phyloP scores from a whole-genome alignment of 2,113 vertebrate species.

The Corythaixoides concolor region DNA sequence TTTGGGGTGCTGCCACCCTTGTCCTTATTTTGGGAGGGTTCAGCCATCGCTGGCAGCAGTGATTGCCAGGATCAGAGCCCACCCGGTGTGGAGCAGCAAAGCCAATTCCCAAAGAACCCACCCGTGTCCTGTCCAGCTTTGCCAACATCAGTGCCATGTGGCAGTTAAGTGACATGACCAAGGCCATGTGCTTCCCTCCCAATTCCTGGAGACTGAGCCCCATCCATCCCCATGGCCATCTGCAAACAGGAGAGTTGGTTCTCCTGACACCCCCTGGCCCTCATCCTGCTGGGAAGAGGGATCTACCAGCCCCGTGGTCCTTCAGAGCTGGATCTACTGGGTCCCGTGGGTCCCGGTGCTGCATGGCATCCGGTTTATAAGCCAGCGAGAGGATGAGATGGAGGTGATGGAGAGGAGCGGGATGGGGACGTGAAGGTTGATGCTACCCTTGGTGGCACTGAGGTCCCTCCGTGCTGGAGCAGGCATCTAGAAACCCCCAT shows the following conservation, averaged over 20 bases:
- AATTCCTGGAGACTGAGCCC: fast-evolving
- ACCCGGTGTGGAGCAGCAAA: fast-evolving
- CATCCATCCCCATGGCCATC: not conserved
- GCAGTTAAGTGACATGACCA: not conserved
- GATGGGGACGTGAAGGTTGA: not conserved
- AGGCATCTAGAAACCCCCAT: not conserved
- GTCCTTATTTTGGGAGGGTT: not conserved
- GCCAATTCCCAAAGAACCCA: not conserved
- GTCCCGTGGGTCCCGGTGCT: not conserved
- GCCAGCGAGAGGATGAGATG: fast-evolving
- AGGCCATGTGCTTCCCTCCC: fast-evolving
- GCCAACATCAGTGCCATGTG: fast-evolving
- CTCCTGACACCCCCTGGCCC: fast-evolving
- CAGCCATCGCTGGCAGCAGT: fast-evolving
- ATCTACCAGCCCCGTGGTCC: fast-evolving
- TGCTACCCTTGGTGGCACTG: not conserved
- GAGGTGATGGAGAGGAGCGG: not conserved
- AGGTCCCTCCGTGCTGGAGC: not conserved
- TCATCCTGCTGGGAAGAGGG: not conserved
- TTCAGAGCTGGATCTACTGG: not conserved
- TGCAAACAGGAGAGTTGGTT: not conserved
- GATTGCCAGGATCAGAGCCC: not conserved
- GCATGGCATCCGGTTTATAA: too few species aligned
- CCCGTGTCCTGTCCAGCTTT: fast-evolving
- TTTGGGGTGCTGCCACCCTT: not conserved